Conservation (phyloP, 2,113 vertebrate species). For the Bufo gargarizans region DNA sequence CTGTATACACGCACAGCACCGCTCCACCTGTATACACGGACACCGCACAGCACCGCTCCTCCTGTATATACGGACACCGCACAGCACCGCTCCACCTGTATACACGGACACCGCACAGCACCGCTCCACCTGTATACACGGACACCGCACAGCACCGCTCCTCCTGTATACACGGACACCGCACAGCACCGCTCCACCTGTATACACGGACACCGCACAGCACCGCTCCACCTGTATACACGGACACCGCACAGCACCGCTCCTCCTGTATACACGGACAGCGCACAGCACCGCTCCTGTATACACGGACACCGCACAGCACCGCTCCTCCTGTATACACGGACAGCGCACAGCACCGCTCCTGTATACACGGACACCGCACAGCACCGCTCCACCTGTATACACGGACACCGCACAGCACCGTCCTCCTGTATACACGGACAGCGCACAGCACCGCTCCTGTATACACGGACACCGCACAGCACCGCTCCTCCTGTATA, state of each 20-base stretch:
- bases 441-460: background rate
- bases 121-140: background rate
- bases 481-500: background rate
- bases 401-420: background rate
- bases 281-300: background rate
- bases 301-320: background rate
- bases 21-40: background rate
- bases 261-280: background rate
- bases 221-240: background rate
- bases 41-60: background rate
- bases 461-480: background rate
- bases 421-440: background rate
- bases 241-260: background rate
- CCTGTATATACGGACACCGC: too few relatives aligned
- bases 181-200: background rate
- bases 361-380: background rate
- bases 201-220: background rate
- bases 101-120: background rate
- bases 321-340: background rate
- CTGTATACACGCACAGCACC: background rate
- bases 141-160: background rate
- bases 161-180: background rate
- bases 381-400: background rate
- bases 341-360: background rate
- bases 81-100: background rate